Evolutionary conservation across 2,888 invertebrate species (phyloP), one percentile per base, ranked within the genome.

Genomic region (Mantis religiosa): DNA sequence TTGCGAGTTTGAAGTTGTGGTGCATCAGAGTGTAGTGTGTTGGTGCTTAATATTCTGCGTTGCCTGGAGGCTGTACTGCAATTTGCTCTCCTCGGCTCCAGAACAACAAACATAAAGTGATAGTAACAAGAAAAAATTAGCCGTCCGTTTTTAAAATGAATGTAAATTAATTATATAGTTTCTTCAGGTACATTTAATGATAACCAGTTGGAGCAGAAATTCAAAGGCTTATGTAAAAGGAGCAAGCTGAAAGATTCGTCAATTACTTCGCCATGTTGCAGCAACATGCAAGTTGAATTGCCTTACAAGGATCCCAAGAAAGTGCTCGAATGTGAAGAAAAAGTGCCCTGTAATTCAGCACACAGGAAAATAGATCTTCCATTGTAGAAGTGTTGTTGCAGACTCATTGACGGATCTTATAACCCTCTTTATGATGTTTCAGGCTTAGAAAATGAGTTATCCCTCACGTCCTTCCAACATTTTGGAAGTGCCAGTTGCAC

Each of bases 81-180:
- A 71, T 71, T 71, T 71, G 54, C 25, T 71, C 54, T 71, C 54
- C 54, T 20, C 25, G 54, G 54, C 25, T 71, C 54, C 54, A 71
- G 54, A 71, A 71, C 25, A 86, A 54, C 86, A 86, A 86, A 14
- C 14, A 71, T 20, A 47, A 71, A 30, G 86, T 86, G 86, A 86
- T 86, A 86, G 82, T 85, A 82, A 89, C 81, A 85, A 81, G 84
- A 86, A 87, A 83, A 89, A 85, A 87, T 27, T 89, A 89, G 88
- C 89, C 89, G 89, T 89, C 89, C 89, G 88, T 89, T 88, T 89
- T 89, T 86, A 89, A 86, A 83, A 25, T 85, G 28, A 89, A 88
- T 88, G 82, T 87, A 86, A 84, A 83, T 47, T 88, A 84, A 88
- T 85, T 84, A 41, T 85, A 85, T 84, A 87, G 86, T 86, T 86